These are phyloP conservation scores for Lepidurus packardi DNA, from an alignment of 1,140 invertebrate genomes.

Conservation along the genomic window DNA sequence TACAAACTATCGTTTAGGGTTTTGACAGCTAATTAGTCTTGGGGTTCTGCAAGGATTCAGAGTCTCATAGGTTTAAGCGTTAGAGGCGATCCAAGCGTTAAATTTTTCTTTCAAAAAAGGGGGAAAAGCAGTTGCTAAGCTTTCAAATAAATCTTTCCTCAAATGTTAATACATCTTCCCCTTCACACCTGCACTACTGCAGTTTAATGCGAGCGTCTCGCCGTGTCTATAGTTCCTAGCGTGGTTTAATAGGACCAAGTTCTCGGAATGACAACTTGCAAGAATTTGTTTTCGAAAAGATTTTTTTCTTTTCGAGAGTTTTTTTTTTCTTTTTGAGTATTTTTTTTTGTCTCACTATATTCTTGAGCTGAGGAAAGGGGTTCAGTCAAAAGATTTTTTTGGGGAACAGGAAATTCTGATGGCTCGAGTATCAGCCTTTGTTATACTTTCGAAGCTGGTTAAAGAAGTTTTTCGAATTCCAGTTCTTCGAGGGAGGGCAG, in stretches of 20 bases:
- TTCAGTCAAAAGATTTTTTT: neutral
- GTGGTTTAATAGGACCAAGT: neutral
- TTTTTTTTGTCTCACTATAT: neutral
- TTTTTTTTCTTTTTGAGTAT: neutral
- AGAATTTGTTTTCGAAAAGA: neutral
- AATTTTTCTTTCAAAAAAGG: no score
- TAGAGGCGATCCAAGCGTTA: no score
- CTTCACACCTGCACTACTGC: no score
- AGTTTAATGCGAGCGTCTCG: no score
- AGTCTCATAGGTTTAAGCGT: no score
- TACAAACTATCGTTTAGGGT: neutral
- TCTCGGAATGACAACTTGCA: constrained; percentile 1
- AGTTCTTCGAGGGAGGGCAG: neutral
- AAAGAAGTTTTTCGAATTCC: neutral
- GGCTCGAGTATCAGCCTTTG: neutral
- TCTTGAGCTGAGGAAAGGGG: neutral
- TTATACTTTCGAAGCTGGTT: neutral
- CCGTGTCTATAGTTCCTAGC: neutral
- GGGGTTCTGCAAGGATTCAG: neutral
- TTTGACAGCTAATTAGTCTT: constrained; percentile 19
- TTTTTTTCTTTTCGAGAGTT: neutral
- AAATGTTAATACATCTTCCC: no score
- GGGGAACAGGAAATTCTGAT: neutral
- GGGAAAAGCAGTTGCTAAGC: no score
- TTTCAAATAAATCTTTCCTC: no score